Evolutionary conservation across 2,888 invertebrate genomes (phyloP), one percentile per base, ranked within the genome.

Genomic region (Epicampocera succincta): DNA sequence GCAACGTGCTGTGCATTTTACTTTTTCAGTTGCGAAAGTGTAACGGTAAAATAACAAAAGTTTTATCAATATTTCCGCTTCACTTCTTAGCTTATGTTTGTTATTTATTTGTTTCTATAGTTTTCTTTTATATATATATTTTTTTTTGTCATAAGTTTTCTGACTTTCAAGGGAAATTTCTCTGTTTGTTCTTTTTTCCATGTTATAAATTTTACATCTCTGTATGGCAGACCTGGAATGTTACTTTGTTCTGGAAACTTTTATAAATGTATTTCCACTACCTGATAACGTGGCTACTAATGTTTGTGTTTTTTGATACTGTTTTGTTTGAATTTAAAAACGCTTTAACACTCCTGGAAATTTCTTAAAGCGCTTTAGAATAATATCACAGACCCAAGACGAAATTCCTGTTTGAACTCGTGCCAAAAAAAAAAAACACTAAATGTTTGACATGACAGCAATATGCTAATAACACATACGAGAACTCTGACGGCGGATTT

Each of bases 41-140:
- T 33, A 52, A 68, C 19, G 68, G 25, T 56, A 56, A 60, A 60
- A 40, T 63, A 72, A 71, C 63, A 82, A 81, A 82, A 82, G 81
- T 82, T 82, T 82, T 82, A 82, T 82, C 81, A 82, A 82, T 82
- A 82, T 65, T 82, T 82, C 77, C 69, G 77, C 74, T 74, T 82
- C 73, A 82, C 58, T 82, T 82, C 81, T 82, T 73, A 25, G 46
- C 77, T 63, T 56, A 65, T 77, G 77, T 76, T 73, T 56, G 63
- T 65, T 69, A 25, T 42, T 68, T 77, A 56, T 42, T 50, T 71
- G 42, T 71, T 50, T 25, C 56, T 63, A 56, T 77, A 77, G 46
- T 56, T 40, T 63, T 63, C 9, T 15, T 25, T 33, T 40, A 48
- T 60, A 3, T n/a, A n/a, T n/a, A 42, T 21, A 60, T 40, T 56